A percentile compares a stretch with the other conserved stretches of the same genome.
phyloP scores from a whole-genome alignment of 1,140 invertebrate genomes.

The Cydia strobilella region DNA sequence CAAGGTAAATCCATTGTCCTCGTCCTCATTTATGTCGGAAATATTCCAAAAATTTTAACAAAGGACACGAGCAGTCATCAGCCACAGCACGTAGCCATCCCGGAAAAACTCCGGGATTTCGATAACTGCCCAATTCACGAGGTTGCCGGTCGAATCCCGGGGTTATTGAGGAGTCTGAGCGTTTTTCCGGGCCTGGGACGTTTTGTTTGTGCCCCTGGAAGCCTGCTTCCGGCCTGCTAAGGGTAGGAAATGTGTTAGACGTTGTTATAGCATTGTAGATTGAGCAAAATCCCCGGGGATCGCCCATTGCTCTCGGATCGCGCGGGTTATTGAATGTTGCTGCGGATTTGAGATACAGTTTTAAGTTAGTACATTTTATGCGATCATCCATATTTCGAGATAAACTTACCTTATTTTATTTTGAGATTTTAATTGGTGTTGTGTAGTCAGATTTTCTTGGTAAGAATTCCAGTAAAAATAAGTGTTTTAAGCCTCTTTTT shows the following conservation, averaged over 20 bases:
- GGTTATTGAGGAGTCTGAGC: slow-evolving; percentile 26
- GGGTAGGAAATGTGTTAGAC: slow-evolving; percentile 24
- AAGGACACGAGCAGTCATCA: slow-evolving; percentile 14
- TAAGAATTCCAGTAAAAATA: not conserved
- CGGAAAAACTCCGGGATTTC: slow-evolving; percentile 28
- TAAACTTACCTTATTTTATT: not conserved
- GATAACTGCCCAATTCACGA: slow-evolving; percentile 30
- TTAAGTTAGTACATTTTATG: not conserved
- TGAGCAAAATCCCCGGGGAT: slow-evolving; percentile 17
- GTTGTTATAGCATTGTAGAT: slow-evolving; percentile 28
- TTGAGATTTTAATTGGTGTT: not conserved
- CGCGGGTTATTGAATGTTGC: slow-evolving; percentile 20
- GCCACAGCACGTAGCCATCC: slow-evolving; percentile 22
- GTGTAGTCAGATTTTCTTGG: slow-evolving; percentile 6
- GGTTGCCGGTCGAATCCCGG: not conserved
- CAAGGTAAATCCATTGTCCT: no score
- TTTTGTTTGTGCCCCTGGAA: slow-evolving; percentile 25
- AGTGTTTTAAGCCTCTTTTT: not conserved
- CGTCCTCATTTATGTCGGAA: no score
- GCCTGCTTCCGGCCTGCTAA: slow-evolving; percentile 19
- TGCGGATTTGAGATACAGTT: slow-evolving; percentile 14
- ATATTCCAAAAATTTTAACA: not conserved
- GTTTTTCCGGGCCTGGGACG: slow-evolving; percentile 21
- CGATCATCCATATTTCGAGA: not conserved
- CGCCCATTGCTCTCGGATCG: slow-evolving; percentile 1